A percentile compares a stretch with the other conserved stretches of the same genome.
These are phyloP conservation scores for Recurvirostra avosetta DNA, from an alignment of 2,113 vertebrate genomes.

Conservation along the genomic window DNA sequence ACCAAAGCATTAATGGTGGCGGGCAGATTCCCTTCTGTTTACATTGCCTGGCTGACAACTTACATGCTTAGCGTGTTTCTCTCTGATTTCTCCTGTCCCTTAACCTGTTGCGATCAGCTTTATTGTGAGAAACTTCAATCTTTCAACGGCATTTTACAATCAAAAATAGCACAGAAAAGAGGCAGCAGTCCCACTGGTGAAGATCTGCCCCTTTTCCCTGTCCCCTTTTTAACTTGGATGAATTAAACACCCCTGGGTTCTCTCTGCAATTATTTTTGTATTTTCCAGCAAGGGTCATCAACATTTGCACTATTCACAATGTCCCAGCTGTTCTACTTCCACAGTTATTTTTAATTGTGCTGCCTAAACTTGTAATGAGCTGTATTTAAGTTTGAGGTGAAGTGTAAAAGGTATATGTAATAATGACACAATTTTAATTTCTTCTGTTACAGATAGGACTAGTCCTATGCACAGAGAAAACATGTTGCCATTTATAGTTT, in stretches of 20 bases:
- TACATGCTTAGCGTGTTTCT: background rate
- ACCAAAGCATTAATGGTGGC: background rate
- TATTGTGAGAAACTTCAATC: background rate
- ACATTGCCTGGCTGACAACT: background rate
- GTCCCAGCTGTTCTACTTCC: constrained; percentile 4
- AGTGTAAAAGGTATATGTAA: constrained; percentile 25
- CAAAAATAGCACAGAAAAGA: background rate
- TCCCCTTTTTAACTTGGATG: background rate
- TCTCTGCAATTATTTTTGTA: background rate
- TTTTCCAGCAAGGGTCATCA: background rate
- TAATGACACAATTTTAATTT: constrained; percentile 31
- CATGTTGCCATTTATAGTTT: constrained; percentile 58
- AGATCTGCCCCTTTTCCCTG: background rate
- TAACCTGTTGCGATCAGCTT: constrained; percentile 6
- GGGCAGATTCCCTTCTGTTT: background rate
- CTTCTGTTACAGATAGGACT: constrained; percentile 52
- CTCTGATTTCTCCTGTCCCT: background rate
- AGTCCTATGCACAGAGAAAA: constrained; percentile 65
- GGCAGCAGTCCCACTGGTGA: background rate
- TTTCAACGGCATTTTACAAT: background rate
- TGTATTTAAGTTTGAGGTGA: constrained; percentile 51
- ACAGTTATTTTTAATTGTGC: constrained; percentile 30
- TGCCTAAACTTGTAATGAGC: constrained; percentile 48
- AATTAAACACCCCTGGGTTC: background rate
- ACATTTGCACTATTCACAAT: constrained; percentile 5